These are phyloP conservation scores for Camelus dromedarius DNA, from an alignment of 2,113 vertebrate species.

Conservation along the genomic window DNA sequence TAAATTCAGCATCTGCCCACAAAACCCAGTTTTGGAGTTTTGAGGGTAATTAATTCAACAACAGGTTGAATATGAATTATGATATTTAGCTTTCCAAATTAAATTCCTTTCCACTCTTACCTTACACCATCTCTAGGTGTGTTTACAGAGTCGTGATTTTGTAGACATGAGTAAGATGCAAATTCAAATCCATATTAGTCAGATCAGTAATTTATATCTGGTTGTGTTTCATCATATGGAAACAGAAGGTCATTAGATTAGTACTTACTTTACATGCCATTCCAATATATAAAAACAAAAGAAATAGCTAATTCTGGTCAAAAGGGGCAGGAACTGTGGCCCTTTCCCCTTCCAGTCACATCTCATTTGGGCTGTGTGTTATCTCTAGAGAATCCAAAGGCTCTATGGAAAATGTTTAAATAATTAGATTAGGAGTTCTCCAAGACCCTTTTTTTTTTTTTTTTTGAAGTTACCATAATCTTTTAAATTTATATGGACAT, in stretches of 20 bases:
- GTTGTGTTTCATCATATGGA: neutral
- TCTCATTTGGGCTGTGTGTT: neutral
- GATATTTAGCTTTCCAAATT: neutral
- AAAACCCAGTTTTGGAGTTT: neutral
- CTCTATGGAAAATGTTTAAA: neutral
- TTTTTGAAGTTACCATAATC: neutral
- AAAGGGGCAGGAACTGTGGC: neutral
- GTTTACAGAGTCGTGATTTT: neutral
- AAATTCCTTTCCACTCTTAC: neutral
- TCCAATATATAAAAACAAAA: neutral
- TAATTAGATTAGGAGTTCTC: neutral
- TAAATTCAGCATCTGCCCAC: neutral
- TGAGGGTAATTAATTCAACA: neutral
- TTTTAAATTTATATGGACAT: neutral
- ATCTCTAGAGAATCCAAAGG: neutral
- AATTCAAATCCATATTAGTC: neutral
- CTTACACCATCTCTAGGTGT: neutral
- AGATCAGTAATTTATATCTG: neutral
- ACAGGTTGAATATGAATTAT: neutral
- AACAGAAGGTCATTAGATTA: neutral
- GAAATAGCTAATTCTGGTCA: neutral
- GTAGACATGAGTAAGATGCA: neutral
- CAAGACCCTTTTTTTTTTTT: neutral
- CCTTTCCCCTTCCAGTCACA: neutral
- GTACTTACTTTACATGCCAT: neutral